Conservation (phyloP, 1,140 invertebrate species). For the Drosophila bifasciata region DNA sequence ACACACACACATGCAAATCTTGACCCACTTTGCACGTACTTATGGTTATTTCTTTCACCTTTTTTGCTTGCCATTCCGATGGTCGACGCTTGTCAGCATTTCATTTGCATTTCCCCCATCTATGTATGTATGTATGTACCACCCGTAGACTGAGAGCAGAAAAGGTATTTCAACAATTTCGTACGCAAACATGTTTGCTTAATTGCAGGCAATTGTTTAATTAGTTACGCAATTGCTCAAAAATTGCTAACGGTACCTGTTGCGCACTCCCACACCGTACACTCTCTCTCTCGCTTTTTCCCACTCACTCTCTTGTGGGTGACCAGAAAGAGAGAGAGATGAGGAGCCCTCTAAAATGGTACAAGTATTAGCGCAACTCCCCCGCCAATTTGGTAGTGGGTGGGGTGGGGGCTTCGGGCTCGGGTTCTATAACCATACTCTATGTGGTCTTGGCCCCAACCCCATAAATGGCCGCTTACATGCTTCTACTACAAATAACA, state of each 20-base stretch:
- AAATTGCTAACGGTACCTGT: constrained; percentile 70
- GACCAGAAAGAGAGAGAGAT: no score
- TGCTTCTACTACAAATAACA: constrained; percentile 20
- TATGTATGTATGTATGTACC: not conserved
- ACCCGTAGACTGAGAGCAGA: not conserved
- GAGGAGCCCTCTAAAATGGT: not conserved
- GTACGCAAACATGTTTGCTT: constrained; percentile 54
- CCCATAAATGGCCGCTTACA: no score
- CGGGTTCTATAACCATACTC: not conserved
- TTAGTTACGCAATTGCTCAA: constrained; percentile 72
- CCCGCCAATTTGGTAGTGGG: not conserved
- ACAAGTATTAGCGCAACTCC: not conserved
- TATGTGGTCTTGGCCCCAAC: no score
- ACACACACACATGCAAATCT: constrained; percentile 36
- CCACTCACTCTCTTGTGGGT: not conserved
- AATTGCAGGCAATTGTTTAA: constrained; percentile 76
- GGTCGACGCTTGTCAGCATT: constrained; percentile 21
- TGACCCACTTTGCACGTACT: constrained; percentile 53
- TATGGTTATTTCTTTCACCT: constrained; percentile 16
- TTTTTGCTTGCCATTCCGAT: constrained; percentile 17
- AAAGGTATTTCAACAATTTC: constrained; percentile 61
- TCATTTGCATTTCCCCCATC: constrained; percentile 5
- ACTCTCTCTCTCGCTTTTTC: constrained; percentile 3
- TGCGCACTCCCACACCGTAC: constrained; percentile 22
- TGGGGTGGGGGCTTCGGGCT: not conserved